These are phyloP conservation scores for Ictalurus punctatus DNA, from an alignment of 2,113 vertebrate genomes.

Conservation along the genomic window DNA sequence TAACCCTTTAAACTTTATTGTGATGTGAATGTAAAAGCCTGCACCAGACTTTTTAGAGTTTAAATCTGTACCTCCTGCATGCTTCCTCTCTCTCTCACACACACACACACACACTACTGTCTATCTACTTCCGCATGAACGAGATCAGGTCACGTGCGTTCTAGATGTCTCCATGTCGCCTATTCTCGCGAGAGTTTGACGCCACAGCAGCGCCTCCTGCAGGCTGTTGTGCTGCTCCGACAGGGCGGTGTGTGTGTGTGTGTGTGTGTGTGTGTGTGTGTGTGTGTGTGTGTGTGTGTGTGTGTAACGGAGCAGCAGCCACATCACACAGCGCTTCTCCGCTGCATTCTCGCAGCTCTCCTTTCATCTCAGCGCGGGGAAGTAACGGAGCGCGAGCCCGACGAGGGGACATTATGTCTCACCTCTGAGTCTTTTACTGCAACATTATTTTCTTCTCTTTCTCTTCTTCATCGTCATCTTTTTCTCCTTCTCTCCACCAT, in stretches of 20 bases:
- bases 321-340: constrained; percentile 4
- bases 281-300: constrained; percentile 35
- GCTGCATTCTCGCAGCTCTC: not conserved
- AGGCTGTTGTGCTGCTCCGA: not conserved
- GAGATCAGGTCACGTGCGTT: not conserved
- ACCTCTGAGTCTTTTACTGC: not conserved
- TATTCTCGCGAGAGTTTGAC: not conserved
- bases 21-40: not conserved
- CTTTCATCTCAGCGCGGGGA: not conserved
- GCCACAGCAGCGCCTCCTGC: not conserved
- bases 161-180: not conserved
- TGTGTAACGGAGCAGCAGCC: constrained; percentile 22
- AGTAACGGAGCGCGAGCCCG: not conserved
- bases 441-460: not conserved
- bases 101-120: no score
- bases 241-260: not conserved
- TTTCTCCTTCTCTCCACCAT: not conserved
- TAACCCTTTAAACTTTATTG: not conserved
- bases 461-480: not conserved
- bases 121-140: not conserved
- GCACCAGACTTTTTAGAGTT: no score
- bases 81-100: no score
- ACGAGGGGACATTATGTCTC: not conserved
- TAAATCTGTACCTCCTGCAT: no score
- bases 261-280: constrained; percentile 16